These are phyloP conservation scores for Hestina assimilis DNA, from an alignment of 1,140 invertebrate genomes.

Conservation along the genomic window DNA sequence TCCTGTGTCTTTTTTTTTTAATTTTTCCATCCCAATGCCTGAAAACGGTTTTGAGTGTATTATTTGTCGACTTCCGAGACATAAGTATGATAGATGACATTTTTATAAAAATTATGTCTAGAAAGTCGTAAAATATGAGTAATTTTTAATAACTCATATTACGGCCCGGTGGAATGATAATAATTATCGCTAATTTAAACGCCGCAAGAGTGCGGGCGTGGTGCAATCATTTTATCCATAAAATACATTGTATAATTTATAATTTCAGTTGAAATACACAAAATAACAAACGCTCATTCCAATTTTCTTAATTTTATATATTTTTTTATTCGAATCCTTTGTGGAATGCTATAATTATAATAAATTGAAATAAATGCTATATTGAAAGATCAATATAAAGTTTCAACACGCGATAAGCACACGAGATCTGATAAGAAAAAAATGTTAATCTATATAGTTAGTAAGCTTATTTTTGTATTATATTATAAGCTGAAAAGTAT, in stretches of 20 bases:
- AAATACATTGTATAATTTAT: not conserved
- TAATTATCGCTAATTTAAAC: constrained; percentile 2
- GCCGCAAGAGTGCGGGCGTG: constrained; percentile 35
- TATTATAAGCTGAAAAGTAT: no score
- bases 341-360: no score
- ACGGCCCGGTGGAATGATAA: constrained; percentile 32
- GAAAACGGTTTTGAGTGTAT: constrained; percentile 26
- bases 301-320: no score
- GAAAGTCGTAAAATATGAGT: constrained; percentile 31
- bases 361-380: no score
- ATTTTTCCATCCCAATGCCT: constrained; percentile 29
- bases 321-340: no score
- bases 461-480: no score
- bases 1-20: constrained; percentile 24
- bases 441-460: no score
- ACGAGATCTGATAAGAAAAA: no score
- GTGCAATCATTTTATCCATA: constrained; percentile 1
- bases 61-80: constrained; percentile 29
- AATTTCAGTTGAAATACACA: not conserved
- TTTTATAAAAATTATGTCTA: constrained; percentile 24
- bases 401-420: not conserved
- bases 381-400: no score
- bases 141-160: constrained; percentile 28
- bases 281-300: no score
- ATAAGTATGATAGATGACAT: constrained; percentile 5